phyloP scores from a whole-genome alignment of 2,888 invertebrate species.

The Acleris holmiana region DNA sequence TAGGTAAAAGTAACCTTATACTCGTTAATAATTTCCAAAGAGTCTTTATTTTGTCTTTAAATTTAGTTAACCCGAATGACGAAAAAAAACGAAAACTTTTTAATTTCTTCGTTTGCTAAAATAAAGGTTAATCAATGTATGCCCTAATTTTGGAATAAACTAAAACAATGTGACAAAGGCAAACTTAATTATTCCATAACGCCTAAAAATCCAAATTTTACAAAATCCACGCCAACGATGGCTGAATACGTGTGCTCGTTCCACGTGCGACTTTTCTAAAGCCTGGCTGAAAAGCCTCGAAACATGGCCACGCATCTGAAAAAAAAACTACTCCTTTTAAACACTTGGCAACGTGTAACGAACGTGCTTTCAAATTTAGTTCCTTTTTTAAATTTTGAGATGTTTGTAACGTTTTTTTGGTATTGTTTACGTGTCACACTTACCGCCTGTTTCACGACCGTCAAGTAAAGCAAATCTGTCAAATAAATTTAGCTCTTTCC shows the following conservation, averaged over 20 bases:
- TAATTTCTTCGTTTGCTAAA: too few relatives aligned
- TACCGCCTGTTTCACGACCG: too few relatives aligned
- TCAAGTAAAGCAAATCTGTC: too few relatives aligned
- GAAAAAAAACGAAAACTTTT: too few relatives aligned
- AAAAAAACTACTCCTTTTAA: conserved; percentile 48
- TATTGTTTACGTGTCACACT: background rate
- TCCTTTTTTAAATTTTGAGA: conserved; percentile 35
- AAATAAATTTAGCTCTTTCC: too few relatives aligned
- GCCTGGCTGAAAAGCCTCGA: conserved; percentile 54
- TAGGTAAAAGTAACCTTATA: too few relatives aligned
- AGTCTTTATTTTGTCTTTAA: too few relatives aligned
- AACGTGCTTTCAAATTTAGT: conserved; percentile 37
- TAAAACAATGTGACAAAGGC: too few relatives aligned
- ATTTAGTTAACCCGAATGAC: too few relatives aligned
- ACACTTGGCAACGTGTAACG: conserved; percentile 30
- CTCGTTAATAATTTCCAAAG: too few relatives aligned
- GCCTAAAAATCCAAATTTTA: background rate
- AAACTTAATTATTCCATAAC: conserved; percentile 3
- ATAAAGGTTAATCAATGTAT: too few relatives aligned
- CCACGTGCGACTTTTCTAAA: conserved; percentile 43
- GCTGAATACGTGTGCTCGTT: conserved; percentile 55
- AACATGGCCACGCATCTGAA: conserved; percentile 50
- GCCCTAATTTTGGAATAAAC: too few relatives aligned
- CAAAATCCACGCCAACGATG: conserved; percentile 45
- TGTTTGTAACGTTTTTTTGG: conserved; percentile 1